Evolutionary conservation across 2,888 invertebrate species (phyloP).

Genomic region (Drosophila algonquin): DNA sequence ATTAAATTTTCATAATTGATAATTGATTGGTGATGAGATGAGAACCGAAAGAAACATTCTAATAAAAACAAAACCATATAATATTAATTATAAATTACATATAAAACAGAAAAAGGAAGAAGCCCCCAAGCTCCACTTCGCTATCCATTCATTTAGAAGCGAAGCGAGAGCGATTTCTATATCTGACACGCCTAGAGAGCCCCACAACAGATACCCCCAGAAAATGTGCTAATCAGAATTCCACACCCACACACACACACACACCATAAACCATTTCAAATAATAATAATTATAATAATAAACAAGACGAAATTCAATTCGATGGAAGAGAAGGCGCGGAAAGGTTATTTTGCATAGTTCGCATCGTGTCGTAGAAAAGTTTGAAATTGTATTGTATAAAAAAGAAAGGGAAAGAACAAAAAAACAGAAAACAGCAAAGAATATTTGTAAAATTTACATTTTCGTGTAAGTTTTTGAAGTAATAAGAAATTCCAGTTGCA

Average conservation of each 20-base stretch:
- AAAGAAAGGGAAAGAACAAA: slow-evolving; percentile 15
- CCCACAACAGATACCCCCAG: slow-evolving; percentile 24
- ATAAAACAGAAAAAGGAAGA: slow-evolving; percentile 32
- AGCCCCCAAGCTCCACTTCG: slow-evolving; percentile 16
- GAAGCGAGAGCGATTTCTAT: slow-evolving; percentile 33
- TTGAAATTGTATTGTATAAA: slow-evolving; percentile 70
- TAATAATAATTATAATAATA: slow-evolving; percentile 41
- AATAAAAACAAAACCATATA: slow-evolving; percentile 62
- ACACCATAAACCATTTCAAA: slow-evolving; percentile 34
- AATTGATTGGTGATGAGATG: slow-evolving; percentile 6
- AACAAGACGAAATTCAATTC: slow-evolving; percentile 19
- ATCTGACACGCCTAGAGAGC: slow-evolving; percentile 24
- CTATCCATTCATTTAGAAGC: slow-evolving; percentile 7
- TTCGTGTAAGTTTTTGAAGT: slow-evolving; percentile 40
- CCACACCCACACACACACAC: slow-evolving; percentile 23
- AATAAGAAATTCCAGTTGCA: slow-evolving; percentile 73
- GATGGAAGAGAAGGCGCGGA: slow-evolving; percentile 43
- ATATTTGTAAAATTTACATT: slow-evolving; percentile 59
- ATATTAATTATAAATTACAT: slow-evolving; percentile 80
- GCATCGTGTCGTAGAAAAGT: slow-evolving; percentile 67
- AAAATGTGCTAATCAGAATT: background rate
- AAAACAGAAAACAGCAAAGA: slow-evolving; percentile 26
- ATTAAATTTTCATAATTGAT: slow-evolving; percentile 54
- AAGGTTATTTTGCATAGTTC: slow-evolving; percentile 55
- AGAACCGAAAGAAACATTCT: slow-evolving; percentile 38